A percentile compares a stretch with the other conserved stretches of the same genome.
Conservation (phyloP, 2,888 invertebrate genomes). For the Cantharis nigra region DNA sequence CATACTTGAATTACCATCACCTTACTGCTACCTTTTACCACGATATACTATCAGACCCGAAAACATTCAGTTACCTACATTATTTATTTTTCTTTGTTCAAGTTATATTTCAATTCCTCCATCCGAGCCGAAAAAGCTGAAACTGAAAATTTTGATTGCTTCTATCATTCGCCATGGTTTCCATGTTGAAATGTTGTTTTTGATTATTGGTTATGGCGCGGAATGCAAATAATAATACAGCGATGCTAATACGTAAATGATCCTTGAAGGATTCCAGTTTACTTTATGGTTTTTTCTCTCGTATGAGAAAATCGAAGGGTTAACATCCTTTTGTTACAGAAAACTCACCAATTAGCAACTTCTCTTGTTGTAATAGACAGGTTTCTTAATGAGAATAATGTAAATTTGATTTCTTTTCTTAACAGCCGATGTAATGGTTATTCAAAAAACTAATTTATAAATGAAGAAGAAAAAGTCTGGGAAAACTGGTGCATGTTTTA, state of each 20-base stretch:
- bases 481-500: neutral
- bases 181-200: neutral
- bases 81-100: neutral
- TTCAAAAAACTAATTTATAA: neutral
- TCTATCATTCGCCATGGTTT: neutral
- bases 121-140: neutral
- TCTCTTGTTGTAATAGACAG: neutral
- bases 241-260: neutral
- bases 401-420: neutral
- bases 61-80: neutral
- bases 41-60: conserved; percentile 1
- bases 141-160: neutral
- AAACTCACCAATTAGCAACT: neutral
- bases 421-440: neutral
- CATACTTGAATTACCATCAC: conserved; percentile 14
- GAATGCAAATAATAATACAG: neutral
- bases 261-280: neutral
- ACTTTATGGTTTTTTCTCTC: neutral
- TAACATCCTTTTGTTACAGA: neutral
- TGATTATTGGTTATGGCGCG: neutral
- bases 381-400: neutral
- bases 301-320: neutral
- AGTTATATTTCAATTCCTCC: neutral
- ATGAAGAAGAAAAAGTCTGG: neutral
- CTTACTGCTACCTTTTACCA: neutral